Conservation (phyloP, 2,888 invertebrate species). For the Lycophotia porphyrea region DNA sequence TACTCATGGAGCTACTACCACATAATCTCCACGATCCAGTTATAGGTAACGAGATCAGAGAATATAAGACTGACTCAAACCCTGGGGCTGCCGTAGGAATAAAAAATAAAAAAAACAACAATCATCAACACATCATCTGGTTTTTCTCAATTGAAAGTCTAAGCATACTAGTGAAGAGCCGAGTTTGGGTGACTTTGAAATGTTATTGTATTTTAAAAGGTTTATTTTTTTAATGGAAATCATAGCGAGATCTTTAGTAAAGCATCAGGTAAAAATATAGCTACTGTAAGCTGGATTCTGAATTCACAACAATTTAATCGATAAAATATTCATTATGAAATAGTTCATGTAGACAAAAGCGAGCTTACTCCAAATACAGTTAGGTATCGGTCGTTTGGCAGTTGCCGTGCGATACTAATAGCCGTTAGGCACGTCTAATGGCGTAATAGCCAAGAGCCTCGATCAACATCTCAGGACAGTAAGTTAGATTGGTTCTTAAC, state of each 20-base stretch:
- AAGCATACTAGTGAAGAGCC: too few species aligned
- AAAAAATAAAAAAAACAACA: background rate
- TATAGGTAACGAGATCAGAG: too few species aligned
- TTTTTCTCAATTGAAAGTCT: too few species aligned
- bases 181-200: too few species aligned
- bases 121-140: background rate
- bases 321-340: background rate
- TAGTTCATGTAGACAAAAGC: background rate
- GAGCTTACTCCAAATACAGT: background rate
- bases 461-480: background rate
- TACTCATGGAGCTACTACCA: too few species aligned
- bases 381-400: background rate
- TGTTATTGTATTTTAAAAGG: too few species aligned
- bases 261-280: too few species aligned
- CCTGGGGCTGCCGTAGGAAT: background rate
- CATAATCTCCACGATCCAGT: too few species aligned
- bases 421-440: background rate
- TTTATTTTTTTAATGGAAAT: too few species aligned
- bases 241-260: too few species aligned
- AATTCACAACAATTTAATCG: background rate
- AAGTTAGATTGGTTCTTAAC: background rate
- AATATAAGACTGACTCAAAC: background rate
- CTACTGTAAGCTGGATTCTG: too few species aligned
- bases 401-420: background rate
- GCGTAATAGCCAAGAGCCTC: constrained; percentile 3